Percentiles rank a stretch among this genome's conserved stretches.
phyloP scores from a whole-genome alignment of 2,113 vertebrate genomes.

The Columba janthina region DNA sequence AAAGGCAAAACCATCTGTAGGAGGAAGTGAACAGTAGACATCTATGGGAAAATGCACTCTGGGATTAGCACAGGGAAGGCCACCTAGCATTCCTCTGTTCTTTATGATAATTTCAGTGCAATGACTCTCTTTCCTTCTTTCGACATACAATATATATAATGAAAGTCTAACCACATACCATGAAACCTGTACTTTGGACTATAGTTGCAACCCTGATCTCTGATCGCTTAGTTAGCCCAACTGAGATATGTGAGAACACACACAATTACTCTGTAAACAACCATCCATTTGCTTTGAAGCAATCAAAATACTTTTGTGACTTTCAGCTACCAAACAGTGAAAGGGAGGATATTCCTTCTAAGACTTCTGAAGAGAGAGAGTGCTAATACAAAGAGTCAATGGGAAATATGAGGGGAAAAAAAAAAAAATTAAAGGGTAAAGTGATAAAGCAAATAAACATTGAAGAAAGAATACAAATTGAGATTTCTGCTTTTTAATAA shows the following conservation, averaged over 20 bases:
- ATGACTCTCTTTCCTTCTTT: neutral
- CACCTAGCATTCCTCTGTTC: neutral
- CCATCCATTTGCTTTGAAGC: neutral
- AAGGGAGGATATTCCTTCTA: neutral
- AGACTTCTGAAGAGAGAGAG: neutral
- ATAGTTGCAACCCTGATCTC: neutral
- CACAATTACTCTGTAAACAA: neutral
- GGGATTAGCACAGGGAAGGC: neutral
- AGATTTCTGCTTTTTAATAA: neutral
- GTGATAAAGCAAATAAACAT: neutral
- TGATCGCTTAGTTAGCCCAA: neutral
- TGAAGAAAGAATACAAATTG: neutral
- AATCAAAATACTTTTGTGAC: neutral
- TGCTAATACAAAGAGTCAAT: neutral
- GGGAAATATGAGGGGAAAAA: neutral
- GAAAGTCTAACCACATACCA: neutral
- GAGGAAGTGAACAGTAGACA: neutral
- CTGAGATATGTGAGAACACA: neutral
- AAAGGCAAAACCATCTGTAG: neutral
- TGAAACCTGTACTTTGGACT: neutral
- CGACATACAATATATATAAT: neutral
- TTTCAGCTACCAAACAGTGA: neutral
- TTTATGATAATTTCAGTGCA: neutral
- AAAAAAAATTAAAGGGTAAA: neutral
- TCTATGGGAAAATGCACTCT: neutral